phyloP scores from a whole-genome alignment of 2,797 vertebrate species.

The Octomys mimax region DNA sequence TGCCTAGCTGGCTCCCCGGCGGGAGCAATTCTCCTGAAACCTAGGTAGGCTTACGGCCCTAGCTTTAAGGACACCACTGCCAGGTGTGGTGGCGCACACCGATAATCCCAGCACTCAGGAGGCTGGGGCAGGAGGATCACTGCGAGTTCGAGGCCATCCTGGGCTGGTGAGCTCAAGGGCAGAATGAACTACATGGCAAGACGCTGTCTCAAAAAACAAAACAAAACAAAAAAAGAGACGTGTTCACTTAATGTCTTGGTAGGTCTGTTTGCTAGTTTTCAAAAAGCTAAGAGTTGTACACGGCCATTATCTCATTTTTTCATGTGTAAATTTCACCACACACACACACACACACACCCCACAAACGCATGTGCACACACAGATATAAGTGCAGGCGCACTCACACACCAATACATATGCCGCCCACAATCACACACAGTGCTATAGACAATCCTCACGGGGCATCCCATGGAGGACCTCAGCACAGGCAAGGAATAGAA shows the following conservation, averaged over 20 bases:
- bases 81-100: background rate
- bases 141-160: background rate
- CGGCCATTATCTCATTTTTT: background rate
- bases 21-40: background rate
- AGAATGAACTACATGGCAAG: background rate
- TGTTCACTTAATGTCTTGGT: background rate
- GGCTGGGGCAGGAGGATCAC: background rate
- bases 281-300: background rate
- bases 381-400: background rate
- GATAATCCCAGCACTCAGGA: background rate
- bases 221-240: background rate
- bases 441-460: background rate
- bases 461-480: background rate
- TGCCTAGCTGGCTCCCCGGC: background rate
- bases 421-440: background rate
- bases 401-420: background rate
- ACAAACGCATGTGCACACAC: background rate
- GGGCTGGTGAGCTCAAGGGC: background rate
- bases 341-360: background rate
- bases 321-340: background rate
- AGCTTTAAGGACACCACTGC: constrained; percentile 13
- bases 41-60: background rate
- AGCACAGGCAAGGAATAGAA: background rate
- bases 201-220: background rate
- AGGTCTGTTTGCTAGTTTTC: background rate